Evolutionary conservation across 2,113 vertebrate species (phyloP).

Genomic region (human (Homo sapiens)): DNA sequence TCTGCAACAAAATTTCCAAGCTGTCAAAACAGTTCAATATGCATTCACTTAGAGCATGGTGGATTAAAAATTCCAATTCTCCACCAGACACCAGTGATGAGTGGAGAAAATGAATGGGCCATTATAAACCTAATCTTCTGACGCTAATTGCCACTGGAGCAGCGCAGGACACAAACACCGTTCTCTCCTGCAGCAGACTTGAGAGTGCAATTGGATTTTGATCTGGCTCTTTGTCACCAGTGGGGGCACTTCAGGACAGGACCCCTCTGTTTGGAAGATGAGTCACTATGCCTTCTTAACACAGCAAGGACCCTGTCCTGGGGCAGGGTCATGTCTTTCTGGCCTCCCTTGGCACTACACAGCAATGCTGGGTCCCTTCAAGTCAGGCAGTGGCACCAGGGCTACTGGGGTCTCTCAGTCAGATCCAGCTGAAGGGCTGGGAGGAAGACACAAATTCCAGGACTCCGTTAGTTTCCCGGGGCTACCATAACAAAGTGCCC

Average conservation of each 20-base stretch:
- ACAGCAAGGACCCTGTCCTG: background rate
- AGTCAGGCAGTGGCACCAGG: background rate
- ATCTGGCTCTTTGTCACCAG: background rate
- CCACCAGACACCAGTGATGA: background rate
- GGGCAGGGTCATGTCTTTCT: background rate
- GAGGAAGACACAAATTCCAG: background rate
- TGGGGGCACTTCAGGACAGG: background rate
- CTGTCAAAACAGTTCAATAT: slow-evolving; percentile 57
- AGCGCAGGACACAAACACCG: background rate
- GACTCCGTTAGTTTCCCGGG: fast-evolving
- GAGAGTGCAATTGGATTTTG: background rate
- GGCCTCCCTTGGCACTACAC: background rate
- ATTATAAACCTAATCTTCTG: background rate
- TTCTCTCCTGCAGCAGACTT: background rate
- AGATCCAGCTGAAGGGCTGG: background rate
- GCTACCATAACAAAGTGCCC: background rate
- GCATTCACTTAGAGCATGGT: background rate
- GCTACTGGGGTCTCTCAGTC: background rate
- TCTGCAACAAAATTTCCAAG: slow-evolving; percentile 26
- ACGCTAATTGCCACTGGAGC: background rate
- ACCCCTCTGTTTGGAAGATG: background rate
- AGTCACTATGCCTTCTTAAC: background rate
- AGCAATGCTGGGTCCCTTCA: background rate
- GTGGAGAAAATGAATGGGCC: slow-evolving; percentile 13
- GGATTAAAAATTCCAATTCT: slow-evolving; percentile 17